Base-by-base conservation (phyloP, 2,888 invertebrate genomes). In the Onchidella celtica region DNA sequence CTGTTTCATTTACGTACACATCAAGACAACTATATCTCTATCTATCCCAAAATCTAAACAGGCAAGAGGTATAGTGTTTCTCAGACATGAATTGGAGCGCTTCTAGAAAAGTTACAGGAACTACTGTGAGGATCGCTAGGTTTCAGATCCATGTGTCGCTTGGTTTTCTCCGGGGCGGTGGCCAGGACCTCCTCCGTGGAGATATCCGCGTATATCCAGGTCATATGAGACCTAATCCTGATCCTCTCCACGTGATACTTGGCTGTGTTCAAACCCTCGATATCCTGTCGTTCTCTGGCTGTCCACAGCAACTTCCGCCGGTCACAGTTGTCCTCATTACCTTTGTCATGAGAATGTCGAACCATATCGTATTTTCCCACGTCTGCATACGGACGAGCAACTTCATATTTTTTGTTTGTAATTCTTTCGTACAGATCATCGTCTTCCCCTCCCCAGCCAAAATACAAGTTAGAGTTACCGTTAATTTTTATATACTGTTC, bases 371-470 rank as follows among this genome's bases (percentile, higher is more conserved):
- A 72, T 27, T 32, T 72, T 1, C 72, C 72, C 4, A 72, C 57
- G 32, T 72, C 57, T 14, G 2, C 9, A n/a, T 72, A 72, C 4
- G 72, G 72, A 2, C 72, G 72, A 55, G 55, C 57, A 1, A 72
- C n/a, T 27, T 72, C 57, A 55, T 57, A 72, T 0, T 72, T 47
- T 27, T 72, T 72, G 57, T 57, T 72, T 4, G 9, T 57, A 24
- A 74, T 63, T 21, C 74, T 34, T 29, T 38, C 63, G 11, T 36
- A 55, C n/a, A 65, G 55, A 55, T 76, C 76, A 24, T 66, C 66
- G 14, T 76, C 76, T 40, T 55, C 76, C 6, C 65, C 76, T n/a
- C 76, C 76, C 76, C 76, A 65, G 27, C 76, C 76, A 2, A 65
- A 40, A 32, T 65, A 40, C 32, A 76, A 55, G 34, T 76, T 76